These are phyloP conservation scores for Podiceps cristatus DNA, from an alignment of 2,113 vertebrate species.

Conservation along the genomic window DNA sequence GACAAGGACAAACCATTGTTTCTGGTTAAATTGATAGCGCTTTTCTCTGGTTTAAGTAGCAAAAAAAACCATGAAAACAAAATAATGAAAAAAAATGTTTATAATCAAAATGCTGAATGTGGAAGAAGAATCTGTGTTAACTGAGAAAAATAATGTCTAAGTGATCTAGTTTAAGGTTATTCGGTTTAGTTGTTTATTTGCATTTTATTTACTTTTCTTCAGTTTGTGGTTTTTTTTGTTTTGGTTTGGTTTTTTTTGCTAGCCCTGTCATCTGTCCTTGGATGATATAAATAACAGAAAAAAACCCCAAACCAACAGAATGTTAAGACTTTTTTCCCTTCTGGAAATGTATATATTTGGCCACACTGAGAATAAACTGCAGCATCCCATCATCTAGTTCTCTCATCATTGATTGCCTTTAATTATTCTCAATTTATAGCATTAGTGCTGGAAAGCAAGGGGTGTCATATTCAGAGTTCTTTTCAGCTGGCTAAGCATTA, in stretches of 20 bases:
- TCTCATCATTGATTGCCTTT: conserved; percentile 6
- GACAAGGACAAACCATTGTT: background rate
- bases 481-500: conserved; percentile 50
- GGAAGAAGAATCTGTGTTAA: background rate
- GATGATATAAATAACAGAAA: background rate
- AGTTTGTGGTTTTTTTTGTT: background rate
- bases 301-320: too few relatives aligned
- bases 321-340: background rate
- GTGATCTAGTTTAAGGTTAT: background rate
- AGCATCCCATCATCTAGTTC: background rate
- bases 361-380: background rate
- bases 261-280: background rate
- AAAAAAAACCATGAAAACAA: background rate
- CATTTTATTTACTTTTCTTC: background rate
- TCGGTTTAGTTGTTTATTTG: background rate
- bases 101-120: background rate
- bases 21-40: background rate
- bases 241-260: background rate
- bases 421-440: conserved; percentile 33
- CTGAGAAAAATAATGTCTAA: background rate
- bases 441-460: conserved; percentile 6
- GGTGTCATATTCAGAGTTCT: background rate
- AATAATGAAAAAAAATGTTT: background rate
- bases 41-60: background rate
- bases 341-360: background rate